Evolutionary conservation across 2,797 vertebrate genomes (phyloP).

Genomic region (Macroramphosus scolopax): DNA sequence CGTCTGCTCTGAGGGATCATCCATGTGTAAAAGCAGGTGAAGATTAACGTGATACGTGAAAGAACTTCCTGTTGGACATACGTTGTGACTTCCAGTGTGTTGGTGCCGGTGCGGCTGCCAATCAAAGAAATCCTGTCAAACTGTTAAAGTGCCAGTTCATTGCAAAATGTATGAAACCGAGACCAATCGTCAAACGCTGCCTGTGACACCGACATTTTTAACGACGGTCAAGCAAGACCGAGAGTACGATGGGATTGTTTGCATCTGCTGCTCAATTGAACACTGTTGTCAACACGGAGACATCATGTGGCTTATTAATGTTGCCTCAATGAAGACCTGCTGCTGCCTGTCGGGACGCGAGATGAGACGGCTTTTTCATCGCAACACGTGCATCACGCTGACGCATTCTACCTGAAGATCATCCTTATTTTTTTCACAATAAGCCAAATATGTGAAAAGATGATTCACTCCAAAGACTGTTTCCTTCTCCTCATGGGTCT

Average conservation of each 20-base stretch:
- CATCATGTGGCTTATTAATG: conserved; percentile 15
- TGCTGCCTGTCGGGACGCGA: conserved; percentile 46
- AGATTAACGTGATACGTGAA: conserved; percentile 20
- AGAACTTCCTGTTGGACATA: conserved; percentile 22
- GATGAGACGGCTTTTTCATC: conserved; percentile 23
- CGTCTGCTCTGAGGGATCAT: too few species aligned
- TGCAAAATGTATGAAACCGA: conserved; percentile 29
- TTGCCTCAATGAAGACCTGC: conserved; percentile 23
- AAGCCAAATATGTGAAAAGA: conserved; percentile 70
- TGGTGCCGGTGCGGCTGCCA: too few species aligned
- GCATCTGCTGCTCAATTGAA: conserved; percentile 45
- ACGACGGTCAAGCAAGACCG: conserved; percentile 11
- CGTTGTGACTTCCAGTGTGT: too few species aligned
- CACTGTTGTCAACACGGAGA: conserved; percentile 49
- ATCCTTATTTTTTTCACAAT: conserved; percentile 59
- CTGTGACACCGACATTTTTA: conserved; percentile 17
- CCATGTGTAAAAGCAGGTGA: too few species aligned
- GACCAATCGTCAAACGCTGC: conserved; percentile 39
- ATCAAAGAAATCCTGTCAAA: conserved; percentile 28
- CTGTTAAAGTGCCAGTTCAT: conserved; percentile 17
- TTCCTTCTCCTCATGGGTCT: conserved; percentile 38
- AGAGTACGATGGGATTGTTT: too few species aligned
- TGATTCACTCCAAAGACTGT: conserved; percentile 68
- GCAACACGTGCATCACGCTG: conserved; percentile 24
- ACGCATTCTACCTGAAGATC: conserved; percentile 26